Base-by-base conservation (phyloP, 1,140 invertebrate species). In the Elymnias hypermnestra region DNA sequence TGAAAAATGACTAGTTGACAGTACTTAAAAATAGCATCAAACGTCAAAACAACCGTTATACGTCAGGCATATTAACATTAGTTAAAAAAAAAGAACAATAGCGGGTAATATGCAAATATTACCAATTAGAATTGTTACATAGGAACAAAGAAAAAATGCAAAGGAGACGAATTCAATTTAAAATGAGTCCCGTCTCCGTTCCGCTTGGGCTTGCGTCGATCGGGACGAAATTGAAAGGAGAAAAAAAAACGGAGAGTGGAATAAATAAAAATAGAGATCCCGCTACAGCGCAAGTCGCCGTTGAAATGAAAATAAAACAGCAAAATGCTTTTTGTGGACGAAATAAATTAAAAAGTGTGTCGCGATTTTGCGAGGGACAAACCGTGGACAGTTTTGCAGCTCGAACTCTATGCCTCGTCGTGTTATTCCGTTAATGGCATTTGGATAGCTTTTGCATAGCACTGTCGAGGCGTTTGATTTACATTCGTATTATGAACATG, bases 191-290 rank as follows among this genome's bases (percentile, higher is more conserved):
- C 66, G 75, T 81, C 73, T 79, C 67, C 72, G 76, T 79, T 79
- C 69, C 72, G 64, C 63, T 57, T 61, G 64, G 73, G 60, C 65
- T 70, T 60, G 60, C 69, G 72, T 77, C 77, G 77, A 83, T 83
- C 69, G 73, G 58, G 60, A 68, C 70, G 66, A 79, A 85, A 85
- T 82, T 83, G 75, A 85, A 85, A 85, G 79, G 49, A 77, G 57
- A 63, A 61, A 76, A 79, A 77, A 21, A 72, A 67, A 52, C 37
- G 40, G 58, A 55, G 60, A 69, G 59, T 39, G 71, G 70, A 83
- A 82, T 82, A 85, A 85, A 85, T 83, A 85, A 85, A 85, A 85
- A 85, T 85, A 85, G 78, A 83, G 75, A 82, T 79, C 72, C 77
- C 78, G 79, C 78, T 83, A 83, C 74, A 77, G 73, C 78, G 77